Evolutionary conservation across 1,140 invertebrate species (phyloP).

Genomic region (Trichonephila clavipes): DNA sequence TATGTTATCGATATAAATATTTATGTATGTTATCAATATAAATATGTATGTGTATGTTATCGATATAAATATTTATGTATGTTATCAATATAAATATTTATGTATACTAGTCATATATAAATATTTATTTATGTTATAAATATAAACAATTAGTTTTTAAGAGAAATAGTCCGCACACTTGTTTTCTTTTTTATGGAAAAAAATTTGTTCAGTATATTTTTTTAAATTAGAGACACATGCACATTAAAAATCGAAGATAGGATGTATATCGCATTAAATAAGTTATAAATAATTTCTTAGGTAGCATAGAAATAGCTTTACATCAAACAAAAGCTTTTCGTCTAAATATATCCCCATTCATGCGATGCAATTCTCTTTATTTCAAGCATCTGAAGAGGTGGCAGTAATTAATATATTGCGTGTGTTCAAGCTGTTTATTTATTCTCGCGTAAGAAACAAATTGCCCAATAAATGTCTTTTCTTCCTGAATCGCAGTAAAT

Average conservation of each 20-base stretch:
- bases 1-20: too few relatives aligned
- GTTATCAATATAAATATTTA: too few relatives aligned
- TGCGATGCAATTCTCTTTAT: neutral
- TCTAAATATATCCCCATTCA: neutral
- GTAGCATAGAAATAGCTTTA: neutral
- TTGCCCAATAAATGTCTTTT: constrained; percentile 35
- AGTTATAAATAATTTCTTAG: neutral
- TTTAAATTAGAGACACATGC: too few relatives aligned
- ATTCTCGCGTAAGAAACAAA: constrained; percentile 33
- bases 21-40: too few relatives aligned
- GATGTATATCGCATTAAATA: neutral
- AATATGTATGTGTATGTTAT: too few relatives aligned
- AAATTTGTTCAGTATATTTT: too few relatives aligned
- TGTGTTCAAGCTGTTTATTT: constrained; percentile 9
- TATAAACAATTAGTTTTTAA: too few relatives aligned
- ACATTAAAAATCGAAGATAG: neutral
- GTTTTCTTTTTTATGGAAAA: too few relatives aligned
- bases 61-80: too few relatives aligned
- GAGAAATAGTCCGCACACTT: too few relatives aligned
- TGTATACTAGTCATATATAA: too few relatives aligned
- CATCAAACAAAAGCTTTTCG: neutral
- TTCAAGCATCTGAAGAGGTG: neutral
- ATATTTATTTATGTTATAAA: too few relatives aligned
- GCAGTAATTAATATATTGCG: constrained; percentile 13
- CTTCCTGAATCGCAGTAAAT: neutral